A percentile compares a stretch with the other conserved stretches of the same genome.
These are phyloP conservation scores for Falco naumanni DNA, from an alignment of 2,797 vertebrate genomes.

Conservation along the genomic window DNA sequence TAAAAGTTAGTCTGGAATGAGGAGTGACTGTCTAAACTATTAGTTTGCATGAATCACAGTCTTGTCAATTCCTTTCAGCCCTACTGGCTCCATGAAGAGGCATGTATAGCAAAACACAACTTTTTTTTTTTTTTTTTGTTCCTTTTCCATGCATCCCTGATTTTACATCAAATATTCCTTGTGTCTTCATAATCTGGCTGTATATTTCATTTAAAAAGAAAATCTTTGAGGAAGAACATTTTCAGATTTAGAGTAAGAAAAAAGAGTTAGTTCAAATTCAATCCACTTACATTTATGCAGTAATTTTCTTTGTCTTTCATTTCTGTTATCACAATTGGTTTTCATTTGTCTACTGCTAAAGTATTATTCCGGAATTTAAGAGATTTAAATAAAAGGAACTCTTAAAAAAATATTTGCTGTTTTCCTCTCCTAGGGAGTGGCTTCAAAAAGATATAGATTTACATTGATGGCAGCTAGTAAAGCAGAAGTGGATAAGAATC, in stretches of 20 bases:
- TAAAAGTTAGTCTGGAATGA: not conserved
- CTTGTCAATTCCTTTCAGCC: not conserved
- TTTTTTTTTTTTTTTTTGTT: not conserved
- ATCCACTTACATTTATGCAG: not conserved
- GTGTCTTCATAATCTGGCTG: not conserved
- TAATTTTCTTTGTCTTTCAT: not conserved
- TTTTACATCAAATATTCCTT: slow-evolving; percentile 1
- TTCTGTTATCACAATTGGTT: not conserved
- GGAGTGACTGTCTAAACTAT: not conserved
- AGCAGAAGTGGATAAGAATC: not conserved
- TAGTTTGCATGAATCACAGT: not conserved
- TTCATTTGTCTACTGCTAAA: not conserved
- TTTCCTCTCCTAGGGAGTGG: not conserved
- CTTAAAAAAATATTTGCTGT: not conserved
- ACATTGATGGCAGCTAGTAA: not conserved
- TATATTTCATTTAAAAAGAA: not conserved
- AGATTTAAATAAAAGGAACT: not conserved
- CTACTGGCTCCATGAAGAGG: not conserved
- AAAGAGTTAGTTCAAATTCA: slow-evolving; percentile 1
- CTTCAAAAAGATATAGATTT: not conserved
- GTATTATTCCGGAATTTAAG: not conserved
- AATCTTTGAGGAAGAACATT: not conserved
- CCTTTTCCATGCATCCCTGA: not conserved
- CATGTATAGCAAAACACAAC: not conserved
- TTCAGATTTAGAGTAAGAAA: slow-evolving; percentile 20